phyloP scores from a whole-genome alignment of 2,797 vertebrate genomes.

The Hydrocynus forskahlii region DNA sequence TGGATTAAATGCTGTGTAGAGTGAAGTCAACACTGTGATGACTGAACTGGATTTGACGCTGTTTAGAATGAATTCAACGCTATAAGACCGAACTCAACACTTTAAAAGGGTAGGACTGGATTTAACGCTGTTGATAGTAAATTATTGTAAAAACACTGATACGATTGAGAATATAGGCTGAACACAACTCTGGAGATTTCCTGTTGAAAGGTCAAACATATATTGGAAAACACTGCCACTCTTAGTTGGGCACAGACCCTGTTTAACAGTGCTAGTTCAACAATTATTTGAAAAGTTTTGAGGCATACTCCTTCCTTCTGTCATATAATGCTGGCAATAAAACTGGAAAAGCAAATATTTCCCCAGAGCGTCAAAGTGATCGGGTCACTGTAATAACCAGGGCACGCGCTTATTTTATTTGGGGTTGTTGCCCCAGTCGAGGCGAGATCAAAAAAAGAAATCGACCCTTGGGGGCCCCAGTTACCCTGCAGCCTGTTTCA shows the following conservation, averaged over 20 bases:
- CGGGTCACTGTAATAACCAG: not conserved
- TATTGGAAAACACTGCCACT: not conserved
- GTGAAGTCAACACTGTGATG: too few relatives aligned
- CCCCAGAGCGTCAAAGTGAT: not conserved
- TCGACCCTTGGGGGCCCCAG: not conserved
- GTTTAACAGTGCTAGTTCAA: not conserved
- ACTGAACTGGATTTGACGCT: not conserved
- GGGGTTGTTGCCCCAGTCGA: too few relatives aligned
- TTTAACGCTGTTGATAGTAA: not conserved
- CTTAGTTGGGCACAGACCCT: not conserved
- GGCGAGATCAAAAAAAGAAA: not conserved
- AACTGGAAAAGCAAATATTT: too few relatives aligned
- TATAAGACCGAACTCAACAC: not conserved
- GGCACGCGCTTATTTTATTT: not conserved
- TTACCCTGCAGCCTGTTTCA: slow-evolving; percentile 64
- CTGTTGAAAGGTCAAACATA: not conserved
- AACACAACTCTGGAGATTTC: not conserved
- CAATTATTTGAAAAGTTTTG: not conserved
- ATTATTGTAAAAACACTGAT: not conserved
- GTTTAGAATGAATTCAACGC: not conserved
- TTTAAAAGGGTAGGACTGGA: not conserved
- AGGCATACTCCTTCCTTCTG: not conserved
- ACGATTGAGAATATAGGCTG: not conserved
- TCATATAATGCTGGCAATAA: not conserved
- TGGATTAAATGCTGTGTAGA: too few relatives aligned